Base-by-base conservation (phyloP, 2,888 invertebrate genomes). In the Mesodorylaimus sp. region DNA sequence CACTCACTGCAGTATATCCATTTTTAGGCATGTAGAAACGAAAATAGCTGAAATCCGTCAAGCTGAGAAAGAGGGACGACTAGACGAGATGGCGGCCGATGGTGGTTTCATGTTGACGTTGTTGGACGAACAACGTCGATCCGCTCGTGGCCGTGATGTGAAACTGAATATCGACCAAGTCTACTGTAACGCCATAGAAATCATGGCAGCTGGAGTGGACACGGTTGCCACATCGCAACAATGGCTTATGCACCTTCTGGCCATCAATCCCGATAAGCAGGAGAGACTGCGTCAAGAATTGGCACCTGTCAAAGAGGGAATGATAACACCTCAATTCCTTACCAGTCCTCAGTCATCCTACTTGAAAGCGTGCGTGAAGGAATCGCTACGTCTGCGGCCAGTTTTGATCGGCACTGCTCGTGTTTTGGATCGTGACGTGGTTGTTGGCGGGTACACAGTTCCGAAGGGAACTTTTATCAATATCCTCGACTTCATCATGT, bases 351-450 rank as follows among this genome's bases (percentile, higher is more conserved):
- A 58, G 2, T 60, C 59, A 1, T 67, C 71, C 0, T 88, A 83
- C 62, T 72, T 81, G 0, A 79, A 81, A 62, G 80, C 83, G 39
- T 80, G 56, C 69, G 60, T 89, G 1, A 89, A 87, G 65, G 91
- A 91, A 68, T 32, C 32, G 10, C 7, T 32, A 16, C 32, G 32
- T 16, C 32, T 32, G 7, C 32, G 32, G 32, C 32, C 32, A 16
- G 16, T 32, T 10, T 10, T 32, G 10, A 32, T 32, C 10, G 32
- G 32, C 32, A 32, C 32, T 16, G 16, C 10, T 32, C 32, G 32
- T 10, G 7, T 10, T 16, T 16, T 32, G 7, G 10, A 7, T 10
- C 32, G 10, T 7, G 32, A 16, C 16, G 16, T 16, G 7, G 16
- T 10, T 16, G 10, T 32, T 16, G 32, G 16, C 32, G 32, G 32